These are phyloP conservation scores for Zele albiditarsus DNA, from an alignment of 2,888 invertebrate species.

Conservation along the genomic window DNA sequence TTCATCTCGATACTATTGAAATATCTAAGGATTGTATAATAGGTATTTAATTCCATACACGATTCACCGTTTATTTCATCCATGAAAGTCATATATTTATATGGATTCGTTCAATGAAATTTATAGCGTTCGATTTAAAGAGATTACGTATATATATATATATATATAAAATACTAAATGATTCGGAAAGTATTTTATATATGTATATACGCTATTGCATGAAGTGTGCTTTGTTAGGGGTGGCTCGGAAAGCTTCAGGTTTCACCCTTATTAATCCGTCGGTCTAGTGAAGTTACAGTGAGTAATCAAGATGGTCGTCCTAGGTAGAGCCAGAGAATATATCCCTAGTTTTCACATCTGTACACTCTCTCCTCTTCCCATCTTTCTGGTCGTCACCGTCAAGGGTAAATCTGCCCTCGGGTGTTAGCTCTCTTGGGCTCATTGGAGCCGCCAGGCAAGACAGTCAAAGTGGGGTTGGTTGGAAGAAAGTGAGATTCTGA, in stretches of 20 bases:
- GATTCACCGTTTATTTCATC: too few relatives aligned
- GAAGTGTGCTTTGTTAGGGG: background rate
- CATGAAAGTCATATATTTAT: too few relatives aligned
- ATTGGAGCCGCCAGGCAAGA: conserved; percentile 7
- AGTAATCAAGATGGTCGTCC: conserved; percentile 19
- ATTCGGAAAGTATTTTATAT: background rate
- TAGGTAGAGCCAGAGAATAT: background rate
- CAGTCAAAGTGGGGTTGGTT: background rate
- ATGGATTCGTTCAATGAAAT: too few relatives aligned
- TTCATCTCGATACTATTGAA: background rate
- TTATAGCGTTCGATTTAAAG: too few relatives aligned
- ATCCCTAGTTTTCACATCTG: background rate
- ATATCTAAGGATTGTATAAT: background rate
- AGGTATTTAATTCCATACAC: background rate
- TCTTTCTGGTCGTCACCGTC: background rate
- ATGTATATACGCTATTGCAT: background rate
- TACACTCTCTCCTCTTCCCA: background rate
- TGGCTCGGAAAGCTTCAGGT: conserved; percentile 11
- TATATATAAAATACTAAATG: background rate
- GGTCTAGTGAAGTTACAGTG: conserved; percentile 15
- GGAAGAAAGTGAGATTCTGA: background rate
- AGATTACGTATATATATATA: background rate
- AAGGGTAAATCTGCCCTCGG: conserved; percentile 15
- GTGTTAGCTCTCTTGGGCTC: conserved; percentile 6
- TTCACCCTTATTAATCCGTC: conserved; percentile 17